Evolutionary conservation across 2,797 vertebrate genomes (phyloP).

Genomic region (Epinephelus coioides): DNA sequence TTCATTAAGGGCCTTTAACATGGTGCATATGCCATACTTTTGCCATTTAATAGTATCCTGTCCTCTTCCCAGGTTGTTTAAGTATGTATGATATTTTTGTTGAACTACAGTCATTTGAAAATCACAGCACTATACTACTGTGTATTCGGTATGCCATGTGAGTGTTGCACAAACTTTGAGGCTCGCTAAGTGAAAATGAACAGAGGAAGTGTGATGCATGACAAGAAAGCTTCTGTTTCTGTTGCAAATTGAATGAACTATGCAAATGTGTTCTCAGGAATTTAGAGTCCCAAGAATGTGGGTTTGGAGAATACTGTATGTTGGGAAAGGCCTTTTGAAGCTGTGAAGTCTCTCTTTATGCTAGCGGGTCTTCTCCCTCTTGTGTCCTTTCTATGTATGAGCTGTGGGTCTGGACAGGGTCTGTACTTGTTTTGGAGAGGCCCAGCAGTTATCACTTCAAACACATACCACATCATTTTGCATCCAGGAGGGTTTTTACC

Average conservation of each 20-base stretch:
- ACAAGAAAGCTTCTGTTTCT: neutral
- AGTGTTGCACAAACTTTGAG: too few relatives aligned
- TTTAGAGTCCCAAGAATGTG: constrained; percentile 1
- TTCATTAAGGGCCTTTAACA: too few relatives aligned
- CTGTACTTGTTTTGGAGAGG: constrained; percentile 40
- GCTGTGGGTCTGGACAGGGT: constrained; percentile 35
- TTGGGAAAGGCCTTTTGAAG: constrained; percentile 13
- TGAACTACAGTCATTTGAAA: too few relatives aligned
- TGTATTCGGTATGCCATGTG: too few relatives aligned
- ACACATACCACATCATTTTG: constrained; percentile 57
- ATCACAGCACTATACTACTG: too few relatives aligned
- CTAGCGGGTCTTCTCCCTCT: neutral
- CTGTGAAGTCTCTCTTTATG: neutral
- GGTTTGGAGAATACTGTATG: neutral
- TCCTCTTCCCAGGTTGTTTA: too few relatives aligned
- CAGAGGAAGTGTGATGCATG: neutral
- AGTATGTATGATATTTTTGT: too few relatives aligned
- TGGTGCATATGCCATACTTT: too few relatives aligned
- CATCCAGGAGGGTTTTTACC: constrained; percentile 62
- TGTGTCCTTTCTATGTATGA: constrained; percentile 4
- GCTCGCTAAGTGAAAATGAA: neutral
- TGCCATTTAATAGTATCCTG: too few relatives aligned
- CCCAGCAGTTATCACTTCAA: constrained; percentile 66
- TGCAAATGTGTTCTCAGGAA: neutral
- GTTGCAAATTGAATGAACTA: neutral